These are phyloP conservation scores for Gymnocheta viridis DNA, from an alignment of 2,888 invertebrate genomes.

Conservation along the genomic window DNA sequence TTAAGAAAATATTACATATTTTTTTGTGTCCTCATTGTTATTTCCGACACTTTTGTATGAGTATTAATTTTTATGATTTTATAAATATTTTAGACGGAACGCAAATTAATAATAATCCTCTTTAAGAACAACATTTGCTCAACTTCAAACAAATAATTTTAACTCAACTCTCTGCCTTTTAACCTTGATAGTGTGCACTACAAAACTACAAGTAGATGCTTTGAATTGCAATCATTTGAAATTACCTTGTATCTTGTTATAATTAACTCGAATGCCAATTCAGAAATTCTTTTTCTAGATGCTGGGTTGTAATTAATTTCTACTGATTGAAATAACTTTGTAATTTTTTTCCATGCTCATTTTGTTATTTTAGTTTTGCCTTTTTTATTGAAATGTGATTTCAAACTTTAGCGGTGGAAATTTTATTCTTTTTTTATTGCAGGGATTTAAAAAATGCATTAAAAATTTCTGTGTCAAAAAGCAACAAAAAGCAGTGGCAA, in stretches of 20 bases:
- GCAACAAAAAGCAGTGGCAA: constrained; percentile 20
- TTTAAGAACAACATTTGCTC: not conserved
- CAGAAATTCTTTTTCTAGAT: not conserved
- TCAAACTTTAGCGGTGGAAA: constrained; percentile 10
- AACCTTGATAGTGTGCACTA: not conserved
- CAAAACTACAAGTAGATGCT: not conserved
- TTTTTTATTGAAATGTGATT: not conserved
- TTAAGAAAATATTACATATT: too few species aligned
- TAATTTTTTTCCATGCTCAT: not conserved
- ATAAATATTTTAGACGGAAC: not conserved
- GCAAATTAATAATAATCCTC: not conserved
- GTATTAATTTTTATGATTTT: not conserved
- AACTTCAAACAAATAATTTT: not conserved
- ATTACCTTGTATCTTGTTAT: constrained; percentile 16
- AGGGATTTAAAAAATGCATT: constrained; percentile 42
- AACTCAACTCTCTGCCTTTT: not conserved
- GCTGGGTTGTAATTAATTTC: not conserved
- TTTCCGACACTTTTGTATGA: too few species aligned
- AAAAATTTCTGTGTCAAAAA: constrained; percentile 64
- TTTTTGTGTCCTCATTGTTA: too few species aligned
- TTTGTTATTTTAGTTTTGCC: not conserved
- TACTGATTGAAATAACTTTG: not conserved
- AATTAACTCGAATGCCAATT: constrained; percentile 19
- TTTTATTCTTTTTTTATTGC: constrained; percentile 17
- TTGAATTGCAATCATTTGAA: constrained; percentile 4